phyloP scores from a whole-genome alignment of 2,797 vertebrate species.

The Balearica regulorum region DNA sequence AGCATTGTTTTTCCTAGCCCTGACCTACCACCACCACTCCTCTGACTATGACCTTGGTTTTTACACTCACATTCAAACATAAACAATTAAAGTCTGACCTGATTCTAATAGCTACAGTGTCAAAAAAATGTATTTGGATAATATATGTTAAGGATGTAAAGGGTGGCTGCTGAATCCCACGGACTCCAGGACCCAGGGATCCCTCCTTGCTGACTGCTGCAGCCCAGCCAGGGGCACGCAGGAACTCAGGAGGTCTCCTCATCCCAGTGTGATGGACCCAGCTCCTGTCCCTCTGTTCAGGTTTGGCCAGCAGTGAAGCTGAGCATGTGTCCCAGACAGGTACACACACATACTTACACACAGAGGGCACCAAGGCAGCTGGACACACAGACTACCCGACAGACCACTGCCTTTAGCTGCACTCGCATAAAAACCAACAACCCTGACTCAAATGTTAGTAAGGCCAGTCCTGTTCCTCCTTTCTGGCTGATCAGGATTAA shows the following conservation, averaged over 20 bases:
- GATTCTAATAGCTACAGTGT: not conserved
- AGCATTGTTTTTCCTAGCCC: not conserved
- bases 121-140: not conserved
- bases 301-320: not conserved
- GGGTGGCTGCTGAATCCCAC: not conserved
- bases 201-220: not conserved
- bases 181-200: not conserved
- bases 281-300: not conserved
- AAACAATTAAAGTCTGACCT: not conserved
- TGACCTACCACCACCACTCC: not conserved
- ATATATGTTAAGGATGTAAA: not conserved
- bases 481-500: not conserved
- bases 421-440: not conserved
- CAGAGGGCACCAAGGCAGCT: not conserved
- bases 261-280: not conserved
- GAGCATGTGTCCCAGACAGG: not conserved
- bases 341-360: not conserved
- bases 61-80: not conserved
- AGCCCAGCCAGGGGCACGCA: fast-evolving
- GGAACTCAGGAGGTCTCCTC: not conserved
- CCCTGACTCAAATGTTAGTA: not conserved
- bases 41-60: not conserved
- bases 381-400: fast-evolving
- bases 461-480: not conserved
- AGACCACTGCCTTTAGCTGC: not conserved